These are phyloP conservation scores for Drosophila quinaria DNA, from an alignment of 2,888 invertebrate species.

Conservation along the genomic window DNA sequence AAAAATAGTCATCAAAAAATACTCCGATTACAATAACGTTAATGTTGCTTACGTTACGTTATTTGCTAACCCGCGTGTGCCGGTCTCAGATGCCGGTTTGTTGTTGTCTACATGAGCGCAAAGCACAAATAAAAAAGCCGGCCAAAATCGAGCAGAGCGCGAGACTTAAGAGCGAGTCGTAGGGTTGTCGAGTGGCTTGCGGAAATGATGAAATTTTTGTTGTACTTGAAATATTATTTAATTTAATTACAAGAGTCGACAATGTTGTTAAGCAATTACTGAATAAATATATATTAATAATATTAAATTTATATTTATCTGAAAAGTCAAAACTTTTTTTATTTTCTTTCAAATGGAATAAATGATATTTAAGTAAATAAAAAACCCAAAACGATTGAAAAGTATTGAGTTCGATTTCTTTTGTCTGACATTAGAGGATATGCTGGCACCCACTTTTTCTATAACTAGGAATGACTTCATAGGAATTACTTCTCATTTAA, in stretches of 20 bases:
- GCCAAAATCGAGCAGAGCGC: slow-evolving; percentile 27
- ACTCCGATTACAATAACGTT: neutral
- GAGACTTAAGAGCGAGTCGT: slow-evolving; percentile 44
- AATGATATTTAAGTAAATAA: neutral
- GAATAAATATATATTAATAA: too few species aligned
- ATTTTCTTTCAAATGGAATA: neutral
- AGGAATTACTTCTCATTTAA: slow-evolving; percentile 18
- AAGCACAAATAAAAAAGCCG: slow-evolving; percentile 55
- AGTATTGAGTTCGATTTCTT: neutral
- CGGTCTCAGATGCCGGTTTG: slow-evolving; percentile 64
- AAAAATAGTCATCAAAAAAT: neutral
- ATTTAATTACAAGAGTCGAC: too few species aligned
- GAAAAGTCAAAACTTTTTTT: neutral
- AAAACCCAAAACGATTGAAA: neutral
- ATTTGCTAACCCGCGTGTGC: slow-evolving; percentile 20
- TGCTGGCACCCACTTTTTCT: slow-evolving; percentile 3
- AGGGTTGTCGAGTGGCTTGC: slow-evolving; percentile 63
- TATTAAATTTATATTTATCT: too few species aligned
- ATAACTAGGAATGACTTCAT: slow-evolving; percentile 53
- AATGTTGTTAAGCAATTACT: too few species aligned
- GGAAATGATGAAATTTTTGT: neutral
- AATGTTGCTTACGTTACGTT: slow-evolving; percentile 42
- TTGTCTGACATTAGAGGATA: slow-evolving; percentile 14
- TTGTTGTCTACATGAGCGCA: slow-evolving; percentile 29
- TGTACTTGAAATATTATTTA: too few species aligned